Evolutionary conservation across 1,140 invertebrate genomes (phyloP).

Genomic region (Zaprionus inermis): DNA sequence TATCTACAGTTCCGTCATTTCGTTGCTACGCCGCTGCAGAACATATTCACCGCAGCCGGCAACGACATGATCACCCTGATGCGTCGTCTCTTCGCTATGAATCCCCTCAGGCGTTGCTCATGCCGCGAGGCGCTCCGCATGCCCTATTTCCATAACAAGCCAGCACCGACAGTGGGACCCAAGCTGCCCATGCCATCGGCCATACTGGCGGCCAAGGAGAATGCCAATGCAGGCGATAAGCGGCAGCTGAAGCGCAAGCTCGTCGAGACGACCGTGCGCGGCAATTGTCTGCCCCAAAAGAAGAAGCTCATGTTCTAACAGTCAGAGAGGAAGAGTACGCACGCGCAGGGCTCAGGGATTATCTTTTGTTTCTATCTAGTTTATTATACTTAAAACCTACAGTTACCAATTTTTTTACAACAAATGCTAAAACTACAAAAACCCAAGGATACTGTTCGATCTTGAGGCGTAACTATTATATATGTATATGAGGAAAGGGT

Average conservation of each 20-base stretch:
- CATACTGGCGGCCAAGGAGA: slow-evolving; percentile 66
- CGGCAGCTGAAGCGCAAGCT: slow-evolving; percentile 58
- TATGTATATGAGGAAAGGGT: too few species aligned
- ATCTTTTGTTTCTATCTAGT: too few species aligned
- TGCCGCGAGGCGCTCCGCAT: slow-evolving; percentile 93
- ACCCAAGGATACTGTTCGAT: too few species aligned
- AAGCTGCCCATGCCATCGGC: slow-evolving; percentile 91
- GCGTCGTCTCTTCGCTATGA: slow-evolving; percentile 91
- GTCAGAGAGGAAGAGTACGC: not conserved
- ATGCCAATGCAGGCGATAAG: slow-evolving; percentile 68
- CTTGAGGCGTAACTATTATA: too few species aligned
- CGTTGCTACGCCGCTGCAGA: slow-evolving; percentile 91
- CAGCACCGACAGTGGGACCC: slow-evolving; percentile 92
- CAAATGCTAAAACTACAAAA: not conserved
- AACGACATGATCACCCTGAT: slow-evolving; percentile 96
- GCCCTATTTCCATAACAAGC: slow-evolving; percentile 94
- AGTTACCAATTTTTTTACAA: slow-evolving; percentile 1
- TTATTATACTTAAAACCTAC: not conserved
- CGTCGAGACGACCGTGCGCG: slow-evolving; percentile 64
- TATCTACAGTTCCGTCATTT: slow-evolving; percentile 97
- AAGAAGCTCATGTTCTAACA: slow-evolving; percentile 66
- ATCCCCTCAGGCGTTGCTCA: slow-evolving; percentile 93
- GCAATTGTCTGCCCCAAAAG: slow-evolving; percentile 61
- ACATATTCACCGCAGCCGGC: slow-evolving; percentile 97
- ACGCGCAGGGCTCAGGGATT: not conserved